phyloP scores from a whole-genome alignment of 1,140 invertebrate species.

The Dinoponera quadriceps region DNA sequence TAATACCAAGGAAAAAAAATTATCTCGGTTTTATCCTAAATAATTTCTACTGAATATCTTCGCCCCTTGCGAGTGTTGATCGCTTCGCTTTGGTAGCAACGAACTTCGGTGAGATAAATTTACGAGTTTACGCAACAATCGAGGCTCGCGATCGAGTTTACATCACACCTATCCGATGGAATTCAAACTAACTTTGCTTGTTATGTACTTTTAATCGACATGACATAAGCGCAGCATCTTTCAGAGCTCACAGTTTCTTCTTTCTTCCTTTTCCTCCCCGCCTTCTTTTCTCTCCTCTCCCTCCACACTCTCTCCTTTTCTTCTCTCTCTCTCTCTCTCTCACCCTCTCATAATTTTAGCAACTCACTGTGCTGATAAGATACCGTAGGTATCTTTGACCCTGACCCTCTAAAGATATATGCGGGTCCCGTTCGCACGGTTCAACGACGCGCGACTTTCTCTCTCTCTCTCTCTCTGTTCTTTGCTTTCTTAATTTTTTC shows the following conservation, averaged over 20 bases:
- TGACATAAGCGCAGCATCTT: conserved; percentile 16
- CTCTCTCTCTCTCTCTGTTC: no score
- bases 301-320: not conserved
- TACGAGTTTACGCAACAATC: no score
- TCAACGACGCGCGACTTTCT: not conserved
- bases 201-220: not conserved
- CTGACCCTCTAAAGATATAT: conserved; percentile 45
- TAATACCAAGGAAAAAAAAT: no score
- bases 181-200: not conserved
- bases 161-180: not conserved
- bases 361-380: conserved; percentile 39
- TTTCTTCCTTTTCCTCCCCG: not conserved
- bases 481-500: no score
- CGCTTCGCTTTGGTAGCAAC: no score
- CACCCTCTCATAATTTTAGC: conserved; percentile 5
- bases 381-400: conserved; percentile 36
- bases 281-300: not conserved
- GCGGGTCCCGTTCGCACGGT: not conserved
- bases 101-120: no score
- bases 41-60: no score
- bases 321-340: not conserved
- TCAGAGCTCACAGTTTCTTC: not conserved
- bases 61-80: no score
- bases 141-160: no score
- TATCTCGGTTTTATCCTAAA: no score